Percentiles rank a stretch among this genome's conserved stretches.
phyloP scores from a whole-genome alignment of 2,797 vertebrate genomes.

The Artibeus jamaicensis region DNA sequence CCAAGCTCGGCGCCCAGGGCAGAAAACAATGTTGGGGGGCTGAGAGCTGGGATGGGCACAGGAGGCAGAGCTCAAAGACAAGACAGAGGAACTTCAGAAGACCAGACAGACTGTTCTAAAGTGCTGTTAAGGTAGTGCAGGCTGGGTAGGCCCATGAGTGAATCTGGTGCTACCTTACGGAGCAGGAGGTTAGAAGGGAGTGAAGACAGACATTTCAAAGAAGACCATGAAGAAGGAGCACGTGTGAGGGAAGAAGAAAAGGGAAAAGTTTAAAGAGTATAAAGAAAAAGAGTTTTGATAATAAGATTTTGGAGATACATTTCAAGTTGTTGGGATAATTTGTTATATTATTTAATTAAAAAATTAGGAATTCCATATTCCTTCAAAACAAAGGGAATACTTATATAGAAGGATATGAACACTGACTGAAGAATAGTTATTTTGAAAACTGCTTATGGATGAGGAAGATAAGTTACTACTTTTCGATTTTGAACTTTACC shows the following conservation, averaged over 20 bases:
- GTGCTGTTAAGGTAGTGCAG: background rate
- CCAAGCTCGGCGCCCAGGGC: rapidly evolving
- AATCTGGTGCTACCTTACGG: background rate
- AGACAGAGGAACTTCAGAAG: background rate
- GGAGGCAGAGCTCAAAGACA: background rate
- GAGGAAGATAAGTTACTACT: background rate
- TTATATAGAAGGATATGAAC: background rate
- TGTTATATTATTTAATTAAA: background rate
- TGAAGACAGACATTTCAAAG: background rate
- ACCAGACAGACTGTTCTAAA: rapidly evolving
- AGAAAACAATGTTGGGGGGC: too few relatives aligned
- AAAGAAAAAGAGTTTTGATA: background rate
- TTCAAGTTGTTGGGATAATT: background rate
- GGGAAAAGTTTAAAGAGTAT: background rate
- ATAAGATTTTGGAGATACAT: background rate
- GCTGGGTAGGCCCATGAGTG: background rate
- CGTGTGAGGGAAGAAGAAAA: background rate
- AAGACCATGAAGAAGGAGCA: background rate
- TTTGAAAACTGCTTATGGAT: background rate
- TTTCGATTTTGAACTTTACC: background rate
- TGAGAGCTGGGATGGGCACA: background rate
- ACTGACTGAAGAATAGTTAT: background rate
- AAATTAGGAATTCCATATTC: background rate
- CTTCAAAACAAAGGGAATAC: background rate
- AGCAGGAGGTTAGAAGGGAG: background rate